Percentiles rank a stretch among this genome's conserved stretches.
These are phyloP conservation scores for Limonius californicus DNA, from an alignment of 1,140 invertebrate species.

Conservation along the genomic window DNA sequence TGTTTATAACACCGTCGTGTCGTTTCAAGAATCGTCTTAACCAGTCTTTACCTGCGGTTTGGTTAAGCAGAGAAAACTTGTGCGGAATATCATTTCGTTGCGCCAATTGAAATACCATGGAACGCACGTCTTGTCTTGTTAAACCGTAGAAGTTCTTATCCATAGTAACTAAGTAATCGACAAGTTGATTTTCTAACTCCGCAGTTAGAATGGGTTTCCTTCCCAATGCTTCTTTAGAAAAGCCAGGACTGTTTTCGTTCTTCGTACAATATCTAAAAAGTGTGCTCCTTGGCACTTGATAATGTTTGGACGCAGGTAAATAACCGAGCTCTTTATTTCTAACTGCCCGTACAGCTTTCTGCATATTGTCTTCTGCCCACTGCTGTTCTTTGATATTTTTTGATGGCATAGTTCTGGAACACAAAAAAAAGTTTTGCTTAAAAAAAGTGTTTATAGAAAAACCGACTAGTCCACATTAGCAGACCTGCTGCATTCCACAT, in stretches of 20 bases:
- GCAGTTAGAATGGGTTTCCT: background rate
- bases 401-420: background rate
- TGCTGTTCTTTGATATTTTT: background rate
- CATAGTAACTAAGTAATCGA: background rate
- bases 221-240: background rate
- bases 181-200: background rate
- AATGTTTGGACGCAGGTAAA: background rate
- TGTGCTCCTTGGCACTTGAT: background rate
- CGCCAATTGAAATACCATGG: background rate
- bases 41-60: no score
- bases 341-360: background rate
- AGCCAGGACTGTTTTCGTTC: background rate
- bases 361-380: background rate
- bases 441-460: no score
- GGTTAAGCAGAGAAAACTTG: no score
- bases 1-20: background rate
- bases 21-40: no score
- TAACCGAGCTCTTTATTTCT: background rate
- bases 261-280: background rate
- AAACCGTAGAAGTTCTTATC: background rate
- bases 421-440: no score
- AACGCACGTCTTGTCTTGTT: background rate
- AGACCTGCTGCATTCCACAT: no score
- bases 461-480: no score
- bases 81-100: background rate